These are phyloP conservation scores for Epistrophella euchroma DNA, from an alignment of 2,888 invertebrate genomes.

Conservation along the genomic window DNA sequence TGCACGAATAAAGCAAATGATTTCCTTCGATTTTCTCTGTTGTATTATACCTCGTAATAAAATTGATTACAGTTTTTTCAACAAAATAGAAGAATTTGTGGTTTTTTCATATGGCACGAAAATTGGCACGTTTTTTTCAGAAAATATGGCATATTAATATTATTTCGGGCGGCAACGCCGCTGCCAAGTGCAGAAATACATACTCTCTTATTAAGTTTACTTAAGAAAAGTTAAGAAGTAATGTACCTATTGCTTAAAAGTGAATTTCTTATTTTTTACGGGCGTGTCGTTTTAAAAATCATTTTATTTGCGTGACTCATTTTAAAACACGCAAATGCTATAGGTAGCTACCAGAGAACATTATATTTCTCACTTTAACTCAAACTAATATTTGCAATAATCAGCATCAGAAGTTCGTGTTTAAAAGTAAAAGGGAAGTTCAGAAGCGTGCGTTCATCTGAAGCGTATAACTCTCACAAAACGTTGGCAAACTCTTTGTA, in stretches of 20 bases:
- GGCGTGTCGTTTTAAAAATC: background rate
- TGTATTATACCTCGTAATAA: too few species aligned
- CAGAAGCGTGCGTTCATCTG: background rate
- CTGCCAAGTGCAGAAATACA: too few species aligned
- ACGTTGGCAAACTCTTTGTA: background rate
- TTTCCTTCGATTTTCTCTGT: too few species aligned
- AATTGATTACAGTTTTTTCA: too few species aligned
- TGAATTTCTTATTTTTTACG: background rate
- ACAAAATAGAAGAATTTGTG: too few species aligned
- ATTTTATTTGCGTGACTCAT: background rate
- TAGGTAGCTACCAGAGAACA: background rate
- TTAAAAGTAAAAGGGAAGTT: background rate
- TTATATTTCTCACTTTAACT: background rate
- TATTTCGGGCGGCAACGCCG: too few species aligned
- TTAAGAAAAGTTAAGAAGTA: constrained; percentile 17
- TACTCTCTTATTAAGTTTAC: background rate
- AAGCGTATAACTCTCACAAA: background rate
- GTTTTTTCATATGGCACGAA: too few species aligned
- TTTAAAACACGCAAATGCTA: background rate
- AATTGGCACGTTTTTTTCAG: too few species aligned
- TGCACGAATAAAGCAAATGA: too few species aligned
- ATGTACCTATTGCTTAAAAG: background rate
- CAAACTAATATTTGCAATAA: background rate
- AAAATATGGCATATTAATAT: too few species aligned
- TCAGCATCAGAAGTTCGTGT: background rate